phyloP scores from a whole-genome alignment of 2,113 vertebrate genomes.

The Oenanthe melanoleuca region DNA sequence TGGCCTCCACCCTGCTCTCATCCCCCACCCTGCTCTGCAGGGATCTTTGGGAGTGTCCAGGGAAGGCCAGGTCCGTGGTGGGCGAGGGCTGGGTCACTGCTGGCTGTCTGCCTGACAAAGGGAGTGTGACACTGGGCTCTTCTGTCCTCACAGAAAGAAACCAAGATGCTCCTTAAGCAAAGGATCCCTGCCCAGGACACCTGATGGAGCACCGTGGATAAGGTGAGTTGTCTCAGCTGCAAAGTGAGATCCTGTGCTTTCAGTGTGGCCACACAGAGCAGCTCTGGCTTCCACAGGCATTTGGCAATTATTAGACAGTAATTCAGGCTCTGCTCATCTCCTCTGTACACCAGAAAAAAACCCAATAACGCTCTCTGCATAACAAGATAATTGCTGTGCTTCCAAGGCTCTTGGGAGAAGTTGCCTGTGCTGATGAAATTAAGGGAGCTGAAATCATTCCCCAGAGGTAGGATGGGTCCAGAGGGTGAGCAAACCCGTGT shows the following conservation, averaged over 20 bases:
- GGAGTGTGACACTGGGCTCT: background rate
- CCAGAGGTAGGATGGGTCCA: background rate
- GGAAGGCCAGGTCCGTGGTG: background rate
- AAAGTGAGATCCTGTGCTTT: background rate
- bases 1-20: background rate
- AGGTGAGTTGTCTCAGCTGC: constrained; percentile 17
- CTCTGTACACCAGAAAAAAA: background rate
- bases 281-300: background rate
- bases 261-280: background rate
- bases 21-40: background rate
- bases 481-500: background rate
- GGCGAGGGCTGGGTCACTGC: background rate
- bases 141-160: constrained; percentile 20
- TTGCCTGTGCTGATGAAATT: background rate
- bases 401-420: background rate
- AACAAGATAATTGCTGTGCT: background rate
- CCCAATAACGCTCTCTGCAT: accelerated
- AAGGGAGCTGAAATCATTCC: background rate
- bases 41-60: background rate
- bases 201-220: background rate
- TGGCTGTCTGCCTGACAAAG: background rate
- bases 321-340: background rate
- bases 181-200: background rate
- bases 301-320: background rate
- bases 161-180: background rate